Evolutionary conservation across 2,797 vertebrate species (phyloP), one percentile per base, ranked within the genome.

Genomic region (Clarias fuscus): DNA sequence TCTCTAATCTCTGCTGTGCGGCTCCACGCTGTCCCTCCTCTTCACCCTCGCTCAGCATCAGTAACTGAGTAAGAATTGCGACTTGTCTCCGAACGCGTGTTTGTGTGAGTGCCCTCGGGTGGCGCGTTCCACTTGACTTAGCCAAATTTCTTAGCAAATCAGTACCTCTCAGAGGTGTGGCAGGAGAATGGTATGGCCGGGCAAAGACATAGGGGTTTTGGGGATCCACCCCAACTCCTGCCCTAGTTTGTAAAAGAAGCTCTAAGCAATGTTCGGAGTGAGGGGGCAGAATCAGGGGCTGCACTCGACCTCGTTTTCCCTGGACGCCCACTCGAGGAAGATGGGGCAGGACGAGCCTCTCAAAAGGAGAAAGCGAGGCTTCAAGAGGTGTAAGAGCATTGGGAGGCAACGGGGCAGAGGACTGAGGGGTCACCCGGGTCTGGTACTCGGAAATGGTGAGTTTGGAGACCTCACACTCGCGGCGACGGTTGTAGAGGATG

Each of bases 381-480:
- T 96, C 96, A 71, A 96, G 83, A 0, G 95, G 95, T 0, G 95
- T 96, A 72, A 96, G 94, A 75, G 94, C 92, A 0, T 93, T 93
- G 0, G 92, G 90, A 0, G 93, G 90, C 61, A 94, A 92, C 0
- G 93, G 92, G 11, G 92, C 88, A 0, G 94, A 93, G 84, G 91
- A 92, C 86, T 94, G 95, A 8, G 95, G 94, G 40, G 91, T 93
- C 65, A 95, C 83, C 0, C 96, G 95, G 7, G 93, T 84, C 0
- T 90, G 92, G 77, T 96, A 96, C 83, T 96, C 95, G 0, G 89
- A 84, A 24, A 96, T 94, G 67, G 93, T 93, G 70, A 96, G 91
- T 91, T 96, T 96, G 88, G 96, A 96, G 73, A 96, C 96, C 90
- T 96, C 96, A 17, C 95, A 96, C 90, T 96, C 96, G 0, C 96